Evolutionary conservation across 2,113 vertebrate species (phyloP).

Genomic region (Castor canadensis): DNA sequence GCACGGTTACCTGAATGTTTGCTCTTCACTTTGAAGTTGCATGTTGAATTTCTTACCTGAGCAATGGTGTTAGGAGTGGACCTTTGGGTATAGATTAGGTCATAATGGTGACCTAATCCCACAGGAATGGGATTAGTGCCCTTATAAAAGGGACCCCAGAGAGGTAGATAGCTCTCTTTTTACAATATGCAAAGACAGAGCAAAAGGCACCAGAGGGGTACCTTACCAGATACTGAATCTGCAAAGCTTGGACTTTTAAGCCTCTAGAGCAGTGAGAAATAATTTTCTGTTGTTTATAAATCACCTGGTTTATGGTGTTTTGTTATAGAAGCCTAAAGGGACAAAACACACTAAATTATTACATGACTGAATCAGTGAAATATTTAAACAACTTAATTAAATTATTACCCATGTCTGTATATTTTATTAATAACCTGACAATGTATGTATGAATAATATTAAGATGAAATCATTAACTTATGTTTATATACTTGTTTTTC

Average conservation of each 20-base stretch:
- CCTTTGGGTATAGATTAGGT: background rate
- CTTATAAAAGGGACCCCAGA: background rate
- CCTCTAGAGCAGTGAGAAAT: background rate
- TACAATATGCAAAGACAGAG: no score
- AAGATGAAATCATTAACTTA: background rate
- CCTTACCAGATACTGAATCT: accelerated
- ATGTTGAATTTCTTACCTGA: no score
- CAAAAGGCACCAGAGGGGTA: no score
- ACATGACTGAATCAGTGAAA: background rate
- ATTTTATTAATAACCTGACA: background rate
- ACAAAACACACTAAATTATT: background rate
- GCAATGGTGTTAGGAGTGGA: background rate
- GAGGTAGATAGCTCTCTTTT: accelerated
- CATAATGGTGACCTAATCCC: background rate
- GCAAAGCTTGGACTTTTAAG: background rate
- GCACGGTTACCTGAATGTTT: background rate
- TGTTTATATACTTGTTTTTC: background rate
- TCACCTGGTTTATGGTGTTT: background rate
- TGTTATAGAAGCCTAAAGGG: background rate
- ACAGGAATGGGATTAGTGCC: no score
- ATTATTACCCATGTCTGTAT: background rate
- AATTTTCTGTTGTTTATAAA: background rate
- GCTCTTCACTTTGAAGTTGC: no score
- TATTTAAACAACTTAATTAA: background rate
- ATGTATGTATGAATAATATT: background rate